These are phyloP conservation scores for Calycopis cecrops DNA, from an alignment of 1,140 invertebrate species.

Conservation along the genomic window DNA sequence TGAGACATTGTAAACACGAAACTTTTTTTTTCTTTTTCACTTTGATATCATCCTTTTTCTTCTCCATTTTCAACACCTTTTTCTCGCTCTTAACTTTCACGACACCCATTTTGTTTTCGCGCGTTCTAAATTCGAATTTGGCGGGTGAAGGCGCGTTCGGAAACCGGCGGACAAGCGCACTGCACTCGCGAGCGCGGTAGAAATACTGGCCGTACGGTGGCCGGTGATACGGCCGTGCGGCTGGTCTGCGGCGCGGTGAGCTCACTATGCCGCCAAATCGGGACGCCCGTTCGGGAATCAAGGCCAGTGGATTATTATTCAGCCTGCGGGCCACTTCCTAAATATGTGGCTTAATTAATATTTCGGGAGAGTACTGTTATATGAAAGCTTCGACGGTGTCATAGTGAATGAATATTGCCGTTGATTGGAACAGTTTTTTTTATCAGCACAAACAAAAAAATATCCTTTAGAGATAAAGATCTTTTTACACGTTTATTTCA, in stretches of 20 bases:
- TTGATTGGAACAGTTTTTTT: conserved; percentile 1
- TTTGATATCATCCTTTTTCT: conserved; percentile 54
- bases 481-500: too few species aligned
- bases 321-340: conserved; percentile 52
- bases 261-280: conserved; percentile 57
- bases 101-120: conserved; percentile 58
- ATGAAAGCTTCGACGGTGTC: conserved; percentile 49
- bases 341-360: conserved; percentile 59
- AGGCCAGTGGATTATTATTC: conserved; percentile 69
- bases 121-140: conserved; percentile 34
- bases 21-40: conserved; percentile 70
- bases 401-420: conserved; percentile 9
- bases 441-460: not conserved
- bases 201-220: conserved; percentile 42
- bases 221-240: conserved; percentile 38
- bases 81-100: conserved; percentile 59
- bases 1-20: conserved; percentile 71
- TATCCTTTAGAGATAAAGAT: too few species aligned
- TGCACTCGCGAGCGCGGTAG: conserved; percentile 56
- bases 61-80: conserved; percentile 41
- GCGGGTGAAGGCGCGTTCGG: conserved; percentile 51
- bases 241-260: conserved; percentile 42
- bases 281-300: conserved; percentile 65
- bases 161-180: conserved; percentile 62
- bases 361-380: conserved; percentile 42